These are phyloP conservation scores for Tinea trinotella DNA, from an alignment of 2,888 invertebrate genomes.

Conservation along the genomic window DNA sequence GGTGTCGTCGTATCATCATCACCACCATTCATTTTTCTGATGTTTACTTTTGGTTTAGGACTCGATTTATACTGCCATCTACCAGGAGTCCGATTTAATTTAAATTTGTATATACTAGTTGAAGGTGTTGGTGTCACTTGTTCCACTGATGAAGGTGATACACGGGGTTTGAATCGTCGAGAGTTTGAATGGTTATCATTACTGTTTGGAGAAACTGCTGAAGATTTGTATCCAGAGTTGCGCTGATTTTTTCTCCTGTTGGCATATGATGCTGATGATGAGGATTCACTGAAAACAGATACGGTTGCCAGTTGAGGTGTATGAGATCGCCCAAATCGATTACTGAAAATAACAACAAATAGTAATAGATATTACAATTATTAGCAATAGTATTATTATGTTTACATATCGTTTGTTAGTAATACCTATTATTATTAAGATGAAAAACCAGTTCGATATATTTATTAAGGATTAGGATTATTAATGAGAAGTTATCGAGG, in stretches of 20 bases:
- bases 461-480: background rate
- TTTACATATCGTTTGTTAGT: background rate
- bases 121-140: conserved; percentile 60
- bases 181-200: conserved; percentile 61
- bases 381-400: background rate
- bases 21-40: conserved; percentile 77
- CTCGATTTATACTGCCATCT: conserved; percentile 94
- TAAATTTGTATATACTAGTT: conserved; percentile 83
- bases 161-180: conserved; percentile 79
- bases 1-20: conserved; percentile 65
- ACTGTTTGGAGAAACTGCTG: conserved; percentile 48
- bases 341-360: conserved; percentile 47
- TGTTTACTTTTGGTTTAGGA: conserved; percentile 87
- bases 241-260: conserved; percentile 68
- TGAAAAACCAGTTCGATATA: background rate
- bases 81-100: conserved; percentile 85
- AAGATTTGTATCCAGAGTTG: conserved; percentile 55
- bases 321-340: conserved; percentile 61
- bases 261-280: conserved; percentile 53
- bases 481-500: background rate
- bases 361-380: background rate
- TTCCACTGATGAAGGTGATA: conserved; percentile 71
- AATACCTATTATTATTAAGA: background rate
- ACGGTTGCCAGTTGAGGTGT: conserved; percentile 75
- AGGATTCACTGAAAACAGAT: conserved; percentile 77